phyloP scores from a whole-genome alignment of 2,113 vertebrate genomes.

The Motacilla alba region DNA sequence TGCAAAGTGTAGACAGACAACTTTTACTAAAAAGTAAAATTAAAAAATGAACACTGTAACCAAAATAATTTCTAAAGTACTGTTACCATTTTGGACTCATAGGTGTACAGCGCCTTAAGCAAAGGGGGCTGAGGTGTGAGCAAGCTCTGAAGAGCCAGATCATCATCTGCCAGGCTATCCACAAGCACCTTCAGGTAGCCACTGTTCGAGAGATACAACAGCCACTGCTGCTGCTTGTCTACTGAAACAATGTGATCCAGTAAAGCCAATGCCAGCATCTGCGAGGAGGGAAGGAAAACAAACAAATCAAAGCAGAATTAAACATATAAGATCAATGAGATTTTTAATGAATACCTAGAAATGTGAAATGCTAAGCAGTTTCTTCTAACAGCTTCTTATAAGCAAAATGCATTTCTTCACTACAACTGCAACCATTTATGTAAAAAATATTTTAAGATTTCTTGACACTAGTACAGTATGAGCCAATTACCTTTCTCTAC shows the following conservation, averaged over 20 bases:
- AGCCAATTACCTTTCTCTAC: neutral
- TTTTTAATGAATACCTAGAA: neutral
- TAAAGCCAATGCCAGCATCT: constrained; percentile 94
- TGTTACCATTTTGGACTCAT: constrained; percentile 97
- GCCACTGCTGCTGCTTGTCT: constrained; percentile 94
- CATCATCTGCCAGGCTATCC: constrained; percentile 91
- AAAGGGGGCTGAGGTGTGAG: constrained; percentile 89
- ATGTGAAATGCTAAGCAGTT: neutral
- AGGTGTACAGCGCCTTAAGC: constrained; percentile 93
- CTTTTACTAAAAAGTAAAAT: neutral
- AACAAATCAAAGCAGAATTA: neutral
- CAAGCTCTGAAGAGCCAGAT: constrained; percentile 85
- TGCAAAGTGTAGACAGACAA: neutral
- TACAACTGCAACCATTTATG: neutral
- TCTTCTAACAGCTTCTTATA: neutral
- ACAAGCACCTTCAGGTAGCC: constrained; percentile 95
- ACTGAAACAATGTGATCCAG: constrained; percentile 90
- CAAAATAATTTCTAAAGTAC: neutral
- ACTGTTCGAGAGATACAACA: constrained; percentile 92
- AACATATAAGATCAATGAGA: neutral
- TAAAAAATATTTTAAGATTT: neutral
- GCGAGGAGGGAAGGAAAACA: neutral
- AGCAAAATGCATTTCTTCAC: neutral
- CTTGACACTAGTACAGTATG: neutral
- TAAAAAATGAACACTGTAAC: neutral